A percentile compares a stretch with the other conserved stretches of the same genome.
phyloP scores from a whole-genome alignment of 2,888 invertebrate genomes.

The Fragum sueziense region DNA sequence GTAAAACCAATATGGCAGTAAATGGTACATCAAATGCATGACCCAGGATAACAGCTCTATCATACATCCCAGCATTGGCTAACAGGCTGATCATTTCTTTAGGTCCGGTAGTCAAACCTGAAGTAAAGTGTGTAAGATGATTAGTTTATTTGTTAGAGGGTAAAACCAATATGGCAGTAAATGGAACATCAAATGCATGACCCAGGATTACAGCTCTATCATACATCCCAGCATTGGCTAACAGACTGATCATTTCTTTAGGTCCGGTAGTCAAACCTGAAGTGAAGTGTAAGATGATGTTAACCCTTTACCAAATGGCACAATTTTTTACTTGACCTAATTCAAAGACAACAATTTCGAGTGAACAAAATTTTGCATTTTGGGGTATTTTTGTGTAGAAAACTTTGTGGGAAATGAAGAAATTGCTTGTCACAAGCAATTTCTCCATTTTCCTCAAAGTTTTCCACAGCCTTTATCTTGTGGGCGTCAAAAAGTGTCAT shows the following conservation, averaged over 20 bases:
- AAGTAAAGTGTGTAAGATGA: no score
- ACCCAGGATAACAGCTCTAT: constrained; percentile 87
- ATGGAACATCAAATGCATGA: constrained; percentile 85
- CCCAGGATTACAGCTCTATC: constrained; percentile 87
- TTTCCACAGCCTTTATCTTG: no score
- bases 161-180: constrained; percentile 85
- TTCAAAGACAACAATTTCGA: no score
- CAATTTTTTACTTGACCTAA: constrained; percentile 7
- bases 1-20: constrained; percentile 87
- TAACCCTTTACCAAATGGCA: not conserved
- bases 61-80: constrained; percentile 87
- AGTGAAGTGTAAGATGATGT: not conserved
- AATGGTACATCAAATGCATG: constrained; percentile 85
- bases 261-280: constrained; percentile 79
- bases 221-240: constrained; percentile 87
- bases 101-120: constrained; percentile 79
- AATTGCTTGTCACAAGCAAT: no score
- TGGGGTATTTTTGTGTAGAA: no score
- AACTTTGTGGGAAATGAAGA: no score
- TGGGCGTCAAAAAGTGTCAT: no score
- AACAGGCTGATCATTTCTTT: constrained; percentile 88
- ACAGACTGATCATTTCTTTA: constrained; percentile 87
- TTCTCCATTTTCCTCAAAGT: no score
- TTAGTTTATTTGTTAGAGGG: no score
- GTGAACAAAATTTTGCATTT: no score